Evolutionary conservation across 2,888 invertebrate species (phyloP), one percentile per base, ranked within the genome.

Genomic region (Scaeva pyrastri): DNA sequence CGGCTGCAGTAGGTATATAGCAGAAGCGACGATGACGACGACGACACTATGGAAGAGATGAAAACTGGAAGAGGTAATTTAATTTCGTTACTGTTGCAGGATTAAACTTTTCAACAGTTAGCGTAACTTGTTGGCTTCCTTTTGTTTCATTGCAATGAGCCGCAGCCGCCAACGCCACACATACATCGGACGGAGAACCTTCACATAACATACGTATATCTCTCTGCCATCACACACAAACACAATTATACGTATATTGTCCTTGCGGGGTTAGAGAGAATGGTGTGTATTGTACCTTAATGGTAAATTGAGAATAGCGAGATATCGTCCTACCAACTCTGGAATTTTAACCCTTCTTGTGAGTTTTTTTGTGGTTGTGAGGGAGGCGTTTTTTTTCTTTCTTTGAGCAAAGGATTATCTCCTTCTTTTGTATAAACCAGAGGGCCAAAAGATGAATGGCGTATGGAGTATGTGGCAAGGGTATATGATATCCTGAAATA

Each of bases 101-200:
- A 81, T 85, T 85, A 85, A 85, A 85, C 85, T 85, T 85, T 85
- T 85, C 76, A 85, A 79, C 85, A 81, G 85, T 85, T 85, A 73
- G 81, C 76, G 76, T 81, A 81, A 85, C 85, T 81, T 85, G 85
- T 68, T 80, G 84, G 84, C 84, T 85, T 85, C 85, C 85, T 76
- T 81, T 85, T 85, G 81, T 85, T 77, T 48, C 60, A 41, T 68
- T 41, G 45, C 58, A 72, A 66, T 75, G 70, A 55, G 64, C 71
- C 80, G 66, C 64, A 55, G 64, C 71, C 80, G 66, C 64, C 71
- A 79, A 50, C 16, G 62, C 55, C 73, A 68, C 71, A 52, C 66
- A 72, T 60, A 71, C 5, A 8, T 8, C 8, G 45, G 7, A 23
- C 23, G 11, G 11, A 10, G 12, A 36, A 64, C 23, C 36, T 66